Percentiles rank a stretch among this genome's conserved stretches.
phyloP scores from a whole-genome alignment of 2,113 vertebrate species.

The Silurus meridionalis region DNA sequence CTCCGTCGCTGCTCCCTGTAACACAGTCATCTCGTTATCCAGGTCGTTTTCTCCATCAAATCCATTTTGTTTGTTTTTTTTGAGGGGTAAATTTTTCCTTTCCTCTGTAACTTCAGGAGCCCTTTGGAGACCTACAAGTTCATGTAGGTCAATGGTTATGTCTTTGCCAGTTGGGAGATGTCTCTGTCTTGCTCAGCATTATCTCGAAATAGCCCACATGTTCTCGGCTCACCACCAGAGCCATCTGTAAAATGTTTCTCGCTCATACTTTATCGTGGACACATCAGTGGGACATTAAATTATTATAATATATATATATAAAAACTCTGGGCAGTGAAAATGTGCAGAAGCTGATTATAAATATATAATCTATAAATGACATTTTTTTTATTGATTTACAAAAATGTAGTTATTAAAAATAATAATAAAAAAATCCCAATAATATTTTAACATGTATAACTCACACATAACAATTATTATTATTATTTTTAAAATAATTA shows the following conservation, averaged over 20 bases:
- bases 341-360: no score
- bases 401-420: no score
- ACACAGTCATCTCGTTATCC: slow-evolving; percentile 66
- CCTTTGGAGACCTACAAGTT: slow-evolving; percentile 15
- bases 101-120: slow-evolving; percentile 23
- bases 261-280: slow-evolving; percentile 45
- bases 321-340: no score
- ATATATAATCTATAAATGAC: no score
- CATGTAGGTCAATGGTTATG: slow-evolving; percentile 16
- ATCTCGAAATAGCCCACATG: slow-evolving; percentile 89
- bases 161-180: slow-evolving; percentile 45
- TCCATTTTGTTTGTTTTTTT: slow-evolving; percentile 25
- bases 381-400: no score
- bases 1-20: slow-evolving; percentile 64
- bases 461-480: neutral
- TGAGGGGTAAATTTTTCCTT: neutral
- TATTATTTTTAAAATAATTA: neutral
- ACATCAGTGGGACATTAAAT: neutral
- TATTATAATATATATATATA: no score
- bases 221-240: slow-evolving; percentile 52
- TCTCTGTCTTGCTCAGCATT: slow-evolving; percentile 78
- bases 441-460: neutral
- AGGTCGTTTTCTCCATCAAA: slow-evolving; percentile 69
- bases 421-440: no score
- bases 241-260: slow-evolving; percentile 58